Percentiles rank a stretch among this genome's conserved stretches.
Evolutionary conservation across 2,888 invertebrate genomes (phyloP).

Genomic region (Trichogramma evanescens): DNA sequence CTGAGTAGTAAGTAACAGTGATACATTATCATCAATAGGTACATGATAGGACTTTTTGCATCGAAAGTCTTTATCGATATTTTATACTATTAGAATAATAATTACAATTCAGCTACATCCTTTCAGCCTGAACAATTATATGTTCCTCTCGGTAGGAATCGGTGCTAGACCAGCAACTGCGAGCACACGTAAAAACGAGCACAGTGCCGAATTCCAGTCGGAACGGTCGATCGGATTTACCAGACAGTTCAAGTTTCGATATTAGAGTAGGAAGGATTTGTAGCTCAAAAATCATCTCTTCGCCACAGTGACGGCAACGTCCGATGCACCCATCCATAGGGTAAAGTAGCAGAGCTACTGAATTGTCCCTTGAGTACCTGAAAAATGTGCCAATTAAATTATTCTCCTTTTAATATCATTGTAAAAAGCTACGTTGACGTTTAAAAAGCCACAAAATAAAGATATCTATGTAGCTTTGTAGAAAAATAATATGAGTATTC

Average conservation of each 20-base stretch:
- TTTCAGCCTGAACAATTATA: slow-evolving; percentile 71
- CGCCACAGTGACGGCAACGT: slow-evolving; percentile 64
- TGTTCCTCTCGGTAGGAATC: slow-evolving; percentile 64
- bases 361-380: slow-evolving; percentile 70
- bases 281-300: slow-evolving; percentile 69
- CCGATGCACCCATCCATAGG: slow-evolving; percentile 51
- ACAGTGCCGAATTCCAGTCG: slow-evolving; percentile 77
- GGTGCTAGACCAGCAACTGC: slow-evolving; percentile 75
- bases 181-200: slow-evolving; percentile 72
- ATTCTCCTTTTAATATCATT: not conserved
- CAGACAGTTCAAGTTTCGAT: slow-evolving; percentile 57
- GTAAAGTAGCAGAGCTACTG: slow-evolving; percentile 62
- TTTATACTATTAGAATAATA: slow-evolving; percentile 1
- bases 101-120: slow-evolving; percentile 35
- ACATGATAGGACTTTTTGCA: slow-evolving; percentile 1
- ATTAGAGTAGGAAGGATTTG: slow-evolving; percentile 79
- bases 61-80: not conserved
- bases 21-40: not conserved
- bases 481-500: not conserved
- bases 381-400: slow-evolving; percentile 23
- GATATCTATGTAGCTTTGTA: not conserved
- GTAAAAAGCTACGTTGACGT: not conserved
- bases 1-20: too few species aligned
- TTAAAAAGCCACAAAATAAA: not conserved
- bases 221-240: slow-evolving; percentile 50